phyloP scores from a whole-genome alignment of 2,113 vertebrate species.

The Tragelaphus scriptus region DNA sequence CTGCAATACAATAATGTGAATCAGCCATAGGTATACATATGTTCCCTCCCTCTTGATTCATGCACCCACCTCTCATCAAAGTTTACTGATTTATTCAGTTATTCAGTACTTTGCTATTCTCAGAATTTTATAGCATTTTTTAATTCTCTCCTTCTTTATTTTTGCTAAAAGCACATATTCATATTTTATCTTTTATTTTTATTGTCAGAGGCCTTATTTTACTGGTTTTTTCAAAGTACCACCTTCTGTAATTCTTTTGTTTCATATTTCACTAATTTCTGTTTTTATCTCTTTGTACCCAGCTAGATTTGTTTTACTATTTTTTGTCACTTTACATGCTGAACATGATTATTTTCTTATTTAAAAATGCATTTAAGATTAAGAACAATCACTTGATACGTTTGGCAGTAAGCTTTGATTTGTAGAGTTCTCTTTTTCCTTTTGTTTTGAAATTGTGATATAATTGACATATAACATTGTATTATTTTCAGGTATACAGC shows the following conservation, averaged over 20 bases:
- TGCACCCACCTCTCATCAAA: neutral
- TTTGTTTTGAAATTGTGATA: neutral
- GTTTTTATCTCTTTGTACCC: neutral
- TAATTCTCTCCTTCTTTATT: neutral
- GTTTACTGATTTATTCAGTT: neutral
- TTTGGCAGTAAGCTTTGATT: neutral
- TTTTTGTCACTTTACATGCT: neutral
- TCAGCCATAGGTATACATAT: neutral
- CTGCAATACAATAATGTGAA: neutral
- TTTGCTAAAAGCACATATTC: neutral
- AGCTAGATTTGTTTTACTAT: neutral
- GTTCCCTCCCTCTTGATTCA: neutral
- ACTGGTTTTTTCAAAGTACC: neutral
- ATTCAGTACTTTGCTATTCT: neutral
- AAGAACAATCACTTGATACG: neutral
- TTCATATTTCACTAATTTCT: neutral
- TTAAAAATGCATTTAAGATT: slow-evolving; percentile 18
- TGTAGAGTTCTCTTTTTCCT: neutral
- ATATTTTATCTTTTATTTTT: neutral
- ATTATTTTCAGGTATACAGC: neutral
- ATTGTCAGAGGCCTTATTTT: neutral
- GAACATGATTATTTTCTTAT: neutral
- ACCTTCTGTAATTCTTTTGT: neutral
- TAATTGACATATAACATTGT: neutral
- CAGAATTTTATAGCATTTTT: neutral